Evolutionary conservation across 2,888 invertebrate genomes (phyloP), one percentile per base, ranked within the genome.

Genomic region (Spisula solida): DNA sequence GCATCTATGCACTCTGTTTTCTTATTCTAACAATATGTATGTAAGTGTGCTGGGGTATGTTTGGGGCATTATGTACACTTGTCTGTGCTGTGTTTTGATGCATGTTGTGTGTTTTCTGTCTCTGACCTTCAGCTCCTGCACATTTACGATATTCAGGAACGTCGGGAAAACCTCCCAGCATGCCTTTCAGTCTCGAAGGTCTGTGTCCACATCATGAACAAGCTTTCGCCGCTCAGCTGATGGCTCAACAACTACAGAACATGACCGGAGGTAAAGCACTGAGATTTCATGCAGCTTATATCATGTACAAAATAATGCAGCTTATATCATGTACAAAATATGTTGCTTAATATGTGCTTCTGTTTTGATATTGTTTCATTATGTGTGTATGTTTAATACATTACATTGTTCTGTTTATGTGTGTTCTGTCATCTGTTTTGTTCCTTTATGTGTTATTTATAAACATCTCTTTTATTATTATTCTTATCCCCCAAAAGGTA

Each of bases 121-220:
- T 88, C 81, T 88, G 66, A 84, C 80, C 92, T 92, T 60, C 91
- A 94, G 94, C 95, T 91, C 94, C 95, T 51, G 95, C 95, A 86
- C 96, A 96, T 93, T 95, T 96, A 93, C 95, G 96, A 47, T 96
- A 96, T 93, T 95, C 95, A 85, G 94, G 95, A 79, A 93, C 93
- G 48, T 88, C 92, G 60, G 92, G 91, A 70, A 92, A 93, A 82
- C 81, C 92, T 25, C 90, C 94, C 82, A 91, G 90, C 90, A 86
- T 93, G 83, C 94, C 94, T 80, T 93, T 94, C 88, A 93, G 89
- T 86, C 86, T 94, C 86, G 95, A 95, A 78, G 95, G 94, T 41
- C 92, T 95, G 91, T 96, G 95, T 89, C 94, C 95, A 5, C 95
- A 95, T 89, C 95, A 95, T 89, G 95, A 95, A 86, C 95, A 95